These are phyloP conservation scores for Falcaria lacertinaria DNA, from an alignment of 2,888 invertebrate genomes.

Conservation along the genomic window DNA sequence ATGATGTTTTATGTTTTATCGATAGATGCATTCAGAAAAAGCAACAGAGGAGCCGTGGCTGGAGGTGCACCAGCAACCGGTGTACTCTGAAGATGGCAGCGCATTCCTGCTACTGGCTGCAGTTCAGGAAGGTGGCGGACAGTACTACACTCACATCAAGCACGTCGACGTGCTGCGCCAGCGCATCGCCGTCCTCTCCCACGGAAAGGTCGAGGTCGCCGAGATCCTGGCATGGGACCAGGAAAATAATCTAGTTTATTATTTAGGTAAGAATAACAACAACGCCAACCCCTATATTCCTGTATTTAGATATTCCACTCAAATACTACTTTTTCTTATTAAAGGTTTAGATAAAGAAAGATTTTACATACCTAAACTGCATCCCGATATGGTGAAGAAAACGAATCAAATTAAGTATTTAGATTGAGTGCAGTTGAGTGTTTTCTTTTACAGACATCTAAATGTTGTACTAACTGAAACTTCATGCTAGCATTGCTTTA, in stretches of 20 bases:
- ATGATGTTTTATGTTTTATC: too few species aligned
- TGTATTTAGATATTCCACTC: slow-evolving; percentile 8
- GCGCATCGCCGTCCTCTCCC: slow-evolving; percentile 90
- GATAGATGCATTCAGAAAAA: slow-evolving; percentile 89
- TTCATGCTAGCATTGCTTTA: slow-evolving; percentile 28
- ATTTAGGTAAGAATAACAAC: slow-evolving; percentile 65
- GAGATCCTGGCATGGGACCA: slow-evolving; percentile 93
- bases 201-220: slow-evolving; percentile 91
- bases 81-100: slow-evolving; percentile 91
- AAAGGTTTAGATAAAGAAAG: slow-evolving; percentile 66
- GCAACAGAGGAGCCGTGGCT: slow-evolving; percentile 92
- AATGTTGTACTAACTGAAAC: slow-evolving; percentile 35
- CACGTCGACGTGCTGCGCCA: slow-evolving; percentile 90
- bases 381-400: slow-evolving; percentile 62
- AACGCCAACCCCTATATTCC: slow-evolving; percentile 1
- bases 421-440: slow-evolving; percentile 61
- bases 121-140: slow-evolving; percentile 90
- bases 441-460: slow-evolving; percentile 32
- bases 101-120: slow-evolving; percentile 90
- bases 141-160: slow-evolving; percentile 93
- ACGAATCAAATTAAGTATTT: slow-evolving; percentile 75
- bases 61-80: slow-evolving; percentile 90
- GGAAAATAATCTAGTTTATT: slow-evolving; percentile 88
- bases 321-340: slow-evolving; percentile 41
- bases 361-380: slow-evolving; percentile 55